Percentiles rank a stretch among this genome's conserved stretches.
These are phyloP conservation scores for Phalera bucephala DNA, from an alignment of 2,888 invertebrate species.

Conservation along the genomic window DNA sequence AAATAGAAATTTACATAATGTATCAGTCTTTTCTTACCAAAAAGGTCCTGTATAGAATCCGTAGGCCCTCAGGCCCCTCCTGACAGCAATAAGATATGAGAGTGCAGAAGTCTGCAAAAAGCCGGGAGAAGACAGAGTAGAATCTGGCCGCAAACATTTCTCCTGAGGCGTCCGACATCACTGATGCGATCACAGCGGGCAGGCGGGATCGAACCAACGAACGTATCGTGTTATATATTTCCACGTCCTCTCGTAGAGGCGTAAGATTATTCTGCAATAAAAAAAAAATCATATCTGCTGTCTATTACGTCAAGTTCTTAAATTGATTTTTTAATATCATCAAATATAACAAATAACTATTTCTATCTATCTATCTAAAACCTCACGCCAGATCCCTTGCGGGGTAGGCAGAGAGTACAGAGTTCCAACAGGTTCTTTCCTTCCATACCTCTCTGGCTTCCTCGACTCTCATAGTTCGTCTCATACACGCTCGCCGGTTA, in stretches of 20 bases:
- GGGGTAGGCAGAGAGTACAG: no score
- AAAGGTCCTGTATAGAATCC: slow-evolving; percentile 35
- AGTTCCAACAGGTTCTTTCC: no score
- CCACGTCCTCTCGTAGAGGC: slow-evolving; percentile 37
- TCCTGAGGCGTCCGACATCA: slow-evolving; percentile 38
- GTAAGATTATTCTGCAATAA: slow-evolving; percentile 34
- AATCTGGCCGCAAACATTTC: slow-evolving; percentile 45
- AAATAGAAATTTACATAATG: no score
- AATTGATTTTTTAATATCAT: no score
- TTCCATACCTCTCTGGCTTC: no score
- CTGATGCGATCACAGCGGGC: slow-evolving; percentile 46
- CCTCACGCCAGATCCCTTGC: no score
- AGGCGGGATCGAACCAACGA: slow-evolving; percentile 44
- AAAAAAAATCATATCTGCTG: slow-evolving; percentile 1
- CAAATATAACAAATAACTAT: no score
- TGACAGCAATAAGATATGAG: slow-evolving; percentile 33
- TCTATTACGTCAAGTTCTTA: no score
- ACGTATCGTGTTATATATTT: slow-evolving; percentile 41
- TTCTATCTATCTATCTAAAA: no score
- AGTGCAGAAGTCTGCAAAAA: slow-evolving; percentile 27
- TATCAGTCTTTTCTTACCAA: slow-evolving; percentile 51
- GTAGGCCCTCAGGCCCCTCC: slow-evolving; percentile 43
- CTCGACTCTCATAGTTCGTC: no score
- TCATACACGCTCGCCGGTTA: no score
- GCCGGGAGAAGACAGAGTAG: slow-evolving; percentile 45